phyloP scores from a whole-genome alignment of 2,113 vertebrate genomes.

The Catagonus wagneri region DNA sequence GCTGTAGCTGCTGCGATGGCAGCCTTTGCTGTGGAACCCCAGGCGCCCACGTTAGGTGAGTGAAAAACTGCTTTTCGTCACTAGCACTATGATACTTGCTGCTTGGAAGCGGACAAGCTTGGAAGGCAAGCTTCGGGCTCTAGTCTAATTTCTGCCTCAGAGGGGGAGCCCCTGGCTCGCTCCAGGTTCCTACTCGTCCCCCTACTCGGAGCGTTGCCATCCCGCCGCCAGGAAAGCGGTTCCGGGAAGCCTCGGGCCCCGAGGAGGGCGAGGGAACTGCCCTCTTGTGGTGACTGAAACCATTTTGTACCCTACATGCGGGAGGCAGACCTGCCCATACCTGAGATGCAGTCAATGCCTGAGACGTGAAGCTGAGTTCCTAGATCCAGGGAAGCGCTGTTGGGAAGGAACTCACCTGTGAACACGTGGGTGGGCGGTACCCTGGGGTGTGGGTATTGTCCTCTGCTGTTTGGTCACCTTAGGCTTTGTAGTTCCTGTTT shows the following conservation, averaged over 20 bases:
- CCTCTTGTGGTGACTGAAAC: neutral
- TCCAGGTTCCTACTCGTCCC: neutral
- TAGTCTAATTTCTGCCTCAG: neutral
- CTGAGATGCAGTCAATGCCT: accelerated
- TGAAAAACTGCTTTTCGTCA: neutral
- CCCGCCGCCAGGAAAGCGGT: neutral
- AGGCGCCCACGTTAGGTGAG: slow-evolving; percentile 83
- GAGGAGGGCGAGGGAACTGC: neutral
- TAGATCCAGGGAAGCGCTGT: accelerated
- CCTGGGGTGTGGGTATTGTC: neutral
- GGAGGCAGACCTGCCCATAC: accelerated
- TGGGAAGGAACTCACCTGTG: neutral
- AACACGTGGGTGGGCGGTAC: slow-evolving; percentile 58
- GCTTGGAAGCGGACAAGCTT: neutral
- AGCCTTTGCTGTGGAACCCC: slow-evolving; percentile 82
- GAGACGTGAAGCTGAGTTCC: accelerated
- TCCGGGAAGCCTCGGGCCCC: neutral
- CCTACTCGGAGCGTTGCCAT: neutral
- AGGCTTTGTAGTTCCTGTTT: neutral
- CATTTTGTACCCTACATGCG: neutral
- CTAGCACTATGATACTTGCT: neutral
- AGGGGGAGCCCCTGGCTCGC: neutral
- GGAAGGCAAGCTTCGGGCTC: neutral
- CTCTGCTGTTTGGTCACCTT: neutral
- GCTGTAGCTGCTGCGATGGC: slow-evolving; percentile 65